Evolutionary conservation across 1,140 invertebrate species (phyloP).

Genomic region (Dufourea novaeangliae): DNA sequence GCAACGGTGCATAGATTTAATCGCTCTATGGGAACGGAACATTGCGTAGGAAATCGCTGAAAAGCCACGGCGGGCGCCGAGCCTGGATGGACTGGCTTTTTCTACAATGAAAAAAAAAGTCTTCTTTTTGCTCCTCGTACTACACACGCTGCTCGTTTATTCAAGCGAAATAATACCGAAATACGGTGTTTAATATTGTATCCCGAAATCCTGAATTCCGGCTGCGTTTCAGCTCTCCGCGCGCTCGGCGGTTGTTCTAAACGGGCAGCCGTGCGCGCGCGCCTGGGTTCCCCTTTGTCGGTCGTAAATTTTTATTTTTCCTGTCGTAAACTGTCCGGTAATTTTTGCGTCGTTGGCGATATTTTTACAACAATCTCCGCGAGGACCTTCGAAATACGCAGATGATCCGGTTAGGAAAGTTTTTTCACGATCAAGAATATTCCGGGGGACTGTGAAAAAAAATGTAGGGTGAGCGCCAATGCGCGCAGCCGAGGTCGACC

Average conservation of each 20-base stretch:
- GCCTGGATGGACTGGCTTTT: conserved; percentile 17
- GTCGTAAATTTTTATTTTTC: conserved; percentile 42
- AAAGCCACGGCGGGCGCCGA: conserved; percentile 15
- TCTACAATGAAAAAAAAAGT: conserved; percentile 6
- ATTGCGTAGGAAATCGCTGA: conserved; percentile 57
- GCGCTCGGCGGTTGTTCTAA: not conserved
- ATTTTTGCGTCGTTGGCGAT: not conserved
- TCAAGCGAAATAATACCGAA: not conserved
- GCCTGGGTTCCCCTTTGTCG: not conserved
- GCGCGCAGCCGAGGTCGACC: conserved; percentile 62
- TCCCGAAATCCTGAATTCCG: not conserved
- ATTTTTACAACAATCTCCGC: conserved; percentile 9
- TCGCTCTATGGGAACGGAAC: conserved; percentile 62
- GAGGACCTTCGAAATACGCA: not conserved
- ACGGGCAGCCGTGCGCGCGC: not conserved
- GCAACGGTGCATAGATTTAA: conserved; percentile 66
- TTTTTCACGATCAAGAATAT: conserved; percentile 39
- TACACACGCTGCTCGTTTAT: not conserved
- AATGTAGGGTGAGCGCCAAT: conserved; percentile 65
- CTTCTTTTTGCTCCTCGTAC: not conserved
- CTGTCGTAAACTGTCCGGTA: conserved; percentile 17
- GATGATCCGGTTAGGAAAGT: conserved; percentile 28
- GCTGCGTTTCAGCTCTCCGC: not conserved
- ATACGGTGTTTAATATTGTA: not conserved
- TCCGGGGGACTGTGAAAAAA: conserved; percentile 54